Evolutionary conservation across 2,888 invertebrate genomes (phyloP), one percentile per base, ranked within the genome.

Genomic region (Stegophylla sp.): DNA sequence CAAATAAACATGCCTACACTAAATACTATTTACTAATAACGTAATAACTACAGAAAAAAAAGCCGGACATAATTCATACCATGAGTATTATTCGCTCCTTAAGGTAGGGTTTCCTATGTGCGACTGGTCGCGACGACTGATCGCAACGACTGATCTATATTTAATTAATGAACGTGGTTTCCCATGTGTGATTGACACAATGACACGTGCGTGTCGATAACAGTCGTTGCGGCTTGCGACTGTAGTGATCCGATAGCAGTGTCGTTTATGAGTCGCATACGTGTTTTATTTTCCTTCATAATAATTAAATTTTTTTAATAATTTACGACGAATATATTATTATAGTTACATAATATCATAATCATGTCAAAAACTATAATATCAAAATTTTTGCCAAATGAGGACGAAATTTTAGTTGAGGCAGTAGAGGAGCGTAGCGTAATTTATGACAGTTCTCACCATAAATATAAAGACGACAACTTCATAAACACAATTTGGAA

Each of bases 341-440:
- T 7, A 45, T 45, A 45, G 2, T 48, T 53, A 20, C 5, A 13
- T 48, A 13, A 45, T 13, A 13, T 43, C 43, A 59, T 59, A 59
- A 59, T 59, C 5, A 28, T 26, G 26, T 17, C 26, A 41, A 63
- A 63, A 63, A 63, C n/a, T 63, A 34, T 63, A 41, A n/a, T n/a
- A 12, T 63, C n/a, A 34, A 63, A 17, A 63, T 63, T 63, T 63
- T 63, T 34, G 34, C 34, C 28, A 1, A 63, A 63, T 9, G 61
- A 63, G 15, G 61, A 63, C 34, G 28, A 63, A 63, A 34, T 63
- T 63, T 63, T 63, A n/a, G 61, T 63, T 15, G 34, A 2, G 1
- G 61, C 3, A 63, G 61, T 63, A 17, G 34, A 63, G 9, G 7
- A 63, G 15, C n/a, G 7, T 7, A 1, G 28, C 2, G 61, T 7